Evolutionary conservation across 1,140 invertebrate species (phyloP).

Genomic region (Lanistes nyassanus): DNA sequence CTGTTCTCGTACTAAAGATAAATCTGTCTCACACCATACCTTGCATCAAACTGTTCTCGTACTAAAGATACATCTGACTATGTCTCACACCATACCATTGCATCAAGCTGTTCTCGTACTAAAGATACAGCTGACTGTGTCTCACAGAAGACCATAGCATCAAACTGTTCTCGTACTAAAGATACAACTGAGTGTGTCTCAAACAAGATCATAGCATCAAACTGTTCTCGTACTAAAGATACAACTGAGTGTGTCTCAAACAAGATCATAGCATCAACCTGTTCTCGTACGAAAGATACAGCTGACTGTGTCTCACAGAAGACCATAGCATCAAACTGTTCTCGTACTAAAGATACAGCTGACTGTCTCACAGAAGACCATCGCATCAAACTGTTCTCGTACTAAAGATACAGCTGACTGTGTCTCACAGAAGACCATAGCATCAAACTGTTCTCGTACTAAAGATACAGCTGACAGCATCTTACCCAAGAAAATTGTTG

Average conservation of each 20-base stretch:
- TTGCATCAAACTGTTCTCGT: constrained; percentile 9
- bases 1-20: neutral
- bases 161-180: neutral
- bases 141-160: constrained; percentile 12
- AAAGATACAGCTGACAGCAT: neutral
- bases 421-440: constrained; percentile 14
- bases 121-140: constrained; percentile 11
- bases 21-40: constrained; percentile 3
- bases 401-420: no score
- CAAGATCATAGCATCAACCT: constrained; percentile 19
- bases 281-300: neutral
- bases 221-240: no score
- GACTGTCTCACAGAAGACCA: constrained; percentile 7
- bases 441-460: constrained; percentile 9
- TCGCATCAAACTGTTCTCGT: constrained; percentile 14
- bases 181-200: neutral
- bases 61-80: neutral
- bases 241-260: constrained; percentile 3
- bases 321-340: constrained; percentile 15
- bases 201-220: constrained; percentile 17
- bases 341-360: neutral
- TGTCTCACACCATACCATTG: constrained; percentile 8
- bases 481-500: constrained; percentile 7
- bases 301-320: constrained; percentile 8
- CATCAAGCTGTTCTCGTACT: no score